phyloP scores from a whole-genome alignment of 2,113 vertebrate species.

The Rhombomys opimus region DNA sequence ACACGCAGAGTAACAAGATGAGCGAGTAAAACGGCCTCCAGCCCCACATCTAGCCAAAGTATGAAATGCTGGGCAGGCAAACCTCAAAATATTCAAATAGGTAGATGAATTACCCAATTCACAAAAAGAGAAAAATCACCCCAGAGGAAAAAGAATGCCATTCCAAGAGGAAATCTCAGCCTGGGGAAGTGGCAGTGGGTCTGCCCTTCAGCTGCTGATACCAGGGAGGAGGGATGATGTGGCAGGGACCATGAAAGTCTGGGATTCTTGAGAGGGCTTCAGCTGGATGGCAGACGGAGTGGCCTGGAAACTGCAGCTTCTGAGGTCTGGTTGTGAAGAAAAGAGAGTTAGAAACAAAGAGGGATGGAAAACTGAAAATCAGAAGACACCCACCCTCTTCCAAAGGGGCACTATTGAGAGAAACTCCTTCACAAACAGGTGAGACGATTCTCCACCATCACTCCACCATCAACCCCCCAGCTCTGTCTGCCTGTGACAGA shows the following conservation, averaged over 20 bases:
- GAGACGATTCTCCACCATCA: neutral
- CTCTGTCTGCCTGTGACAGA: neutral
- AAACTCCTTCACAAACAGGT: neutral
- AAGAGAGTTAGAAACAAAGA: neutral
- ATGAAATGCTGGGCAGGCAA: neutral
- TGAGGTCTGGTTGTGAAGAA: neutral
- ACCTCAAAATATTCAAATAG: neutral
- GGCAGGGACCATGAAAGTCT: neutral
- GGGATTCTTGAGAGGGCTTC: neutral
- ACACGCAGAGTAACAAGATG: neutral
- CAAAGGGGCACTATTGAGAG: neutral
- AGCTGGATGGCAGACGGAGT: neutral
- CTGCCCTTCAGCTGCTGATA: too few relatives aligned
- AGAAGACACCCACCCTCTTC: neutral
- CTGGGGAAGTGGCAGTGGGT: neutral
- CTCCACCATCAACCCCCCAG: too few relatives aligned
- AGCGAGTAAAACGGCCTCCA: neutral
- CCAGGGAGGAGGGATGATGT: neutral
- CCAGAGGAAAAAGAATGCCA: neutral
- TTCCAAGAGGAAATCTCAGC: neutral
- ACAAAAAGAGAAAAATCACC: neutral
- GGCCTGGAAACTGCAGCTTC: neutral
- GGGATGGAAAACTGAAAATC: neutral
- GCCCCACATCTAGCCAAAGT: neutral
- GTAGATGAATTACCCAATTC: neutral